Evolutionary conservation across 1,140 invertebrate species (phyloP), one percentile per base, ranked within the genome.

Genomic region (Trichoplusia ni): DNA sequence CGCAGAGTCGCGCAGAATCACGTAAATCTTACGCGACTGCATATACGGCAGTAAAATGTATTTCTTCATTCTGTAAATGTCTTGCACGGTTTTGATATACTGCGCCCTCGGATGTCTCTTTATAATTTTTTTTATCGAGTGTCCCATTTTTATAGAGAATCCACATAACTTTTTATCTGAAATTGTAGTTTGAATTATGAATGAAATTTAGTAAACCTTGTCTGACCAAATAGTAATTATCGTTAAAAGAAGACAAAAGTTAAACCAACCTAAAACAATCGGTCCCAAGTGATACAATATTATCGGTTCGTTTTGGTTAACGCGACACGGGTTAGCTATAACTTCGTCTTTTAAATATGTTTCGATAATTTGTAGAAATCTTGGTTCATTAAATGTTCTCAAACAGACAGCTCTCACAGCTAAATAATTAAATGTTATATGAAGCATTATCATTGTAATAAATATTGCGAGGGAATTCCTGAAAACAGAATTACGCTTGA

Each of bases 361-460:
- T 4, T 83, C 65, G 18, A 87, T 79, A 0, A 82, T 54, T 59
- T 81, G 66, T 29, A 95, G 83, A 38, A 97, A 93, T 29, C 97
- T 91, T 62, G 94, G 92, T 73, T 93, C 93, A 84, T 99, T 99
- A 5, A 99, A 92, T 0, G 94, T 94, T 75, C 94, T 93, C 81
- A 98, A 93, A 69, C 93, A 91, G 67, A 94, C 84, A 2, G 95
- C 90, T 69, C 92, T 93, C 0, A 99, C 96, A 5, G 97, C 97
- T 65, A 92, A 92, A 78, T 97, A 97, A 91, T 99, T 99, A 3
- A 96, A 94, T 79, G 93, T 93, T 1, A 99, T 89, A 91, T 99
- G 98, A 14, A 97, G 72, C 16, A 91, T 69, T n/a, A 96, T 96
- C 73, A 98, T 94, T 0, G 95, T 1, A 7, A 64, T 38, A 40